A percentile compares a stretch with the other conserved stretches of the same genome.
These are phyloP conservation scores for Pica pica DNA, from an alignment of 2,113 vertebrate genomes.

Conservation along the genomic window DNA sequence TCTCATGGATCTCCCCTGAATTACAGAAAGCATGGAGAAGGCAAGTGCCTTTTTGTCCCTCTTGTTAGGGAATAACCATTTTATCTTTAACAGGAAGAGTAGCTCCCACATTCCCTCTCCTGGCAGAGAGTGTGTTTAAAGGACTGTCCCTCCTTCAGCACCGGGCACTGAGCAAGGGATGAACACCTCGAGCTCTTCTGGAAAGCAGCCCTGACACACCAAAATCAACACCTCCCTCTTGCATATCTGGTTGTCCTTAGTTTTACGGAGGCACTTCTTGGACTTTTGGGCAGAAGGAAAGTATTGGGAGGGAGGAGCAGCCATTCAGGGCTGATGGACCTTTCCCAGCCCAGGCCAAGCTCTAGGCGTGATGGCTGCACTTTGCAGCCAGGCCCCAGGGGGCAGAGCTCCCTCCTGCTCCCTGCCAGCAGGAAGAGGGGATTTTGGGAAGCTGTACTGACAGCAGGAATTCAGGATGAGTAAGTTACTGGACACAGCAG, in stretches of 20 bases:
- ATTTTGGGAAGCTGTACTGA: background rate
- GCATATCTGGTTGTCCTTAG: background rate
- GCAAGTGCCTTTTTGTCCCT: background rate
- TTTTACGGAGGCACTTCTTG: background rate
- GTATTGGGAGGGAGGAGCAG: background rate
- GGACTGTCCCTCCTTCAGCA: background rate
- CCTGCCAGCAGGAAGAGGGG: background rate
- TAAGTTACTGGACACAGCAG: background rate
- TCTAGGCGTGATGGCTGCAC: fast-evolving
- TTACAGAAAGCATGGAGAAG: background rate
- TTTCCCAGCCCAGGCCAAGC: background rate
- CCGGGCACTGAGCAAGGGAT: fast-evolving
- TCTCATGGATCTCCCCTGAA: background rate
- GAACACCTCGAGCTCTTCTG: background rate
- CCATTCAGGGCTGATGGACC: background rate
- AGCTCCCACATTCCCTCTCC: background rate
- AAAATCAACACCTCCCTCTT: background rate
- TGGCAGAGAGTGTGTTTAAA: background rate
- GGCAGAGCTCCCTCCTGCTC: background rate
- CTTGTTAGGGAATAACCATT: background rate
- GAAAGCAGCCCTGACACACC: background rate
- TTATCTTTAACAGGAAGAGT: background rate
- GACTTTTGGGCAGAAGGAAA: background rate
- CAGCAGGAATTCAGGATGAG: background rate
- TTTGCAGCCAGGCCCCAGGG: background rate